Evolutionary conservation across 2,113 vertebrate genomes (phyloP), one percentile per base, ranked within the genome.

Genomic region (Tricholaema leucomelas): DNA sequence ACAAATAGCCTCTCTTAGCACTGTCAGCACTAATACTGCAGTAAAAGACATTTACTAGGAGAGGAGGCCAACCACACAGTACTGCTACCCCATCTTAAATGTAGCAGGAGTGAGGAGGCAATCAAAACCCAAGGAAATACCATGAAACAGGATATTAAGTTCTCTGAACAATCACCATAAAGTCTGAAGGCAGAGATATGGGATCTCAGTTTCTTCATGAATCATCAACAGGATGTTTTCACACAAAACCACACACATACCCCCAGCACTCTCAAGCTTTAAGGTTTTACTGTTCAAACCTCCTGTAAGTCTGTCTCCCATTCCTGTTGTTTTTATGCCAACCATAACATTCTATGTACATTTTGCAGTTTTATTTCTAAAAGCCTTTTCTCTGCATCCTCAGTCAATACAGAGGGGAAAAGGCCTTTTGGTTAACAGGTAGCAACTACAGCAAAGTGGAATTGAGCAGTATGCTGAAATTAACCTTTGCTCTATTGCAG

Each of bases 221-320:
- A 60, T 74, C 72, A 90, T 66, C 35, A 77, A 52, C 61, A 92
- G 65, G 42, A 86, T 88, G 74, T 81, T 86, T 92, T 77, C 66
- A 71, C 67, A 60, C 54, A 74, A 94, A 92, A 74, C 65, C 93
- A 77, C 60, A 80, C 21, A 61, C 3, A 5, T 7, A 28, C 35
- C 27, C 31, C 15, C 44, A 58, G 33, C 61, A 55, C 38, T 52
- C 79, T 85, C 54, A 55, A 58, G 35, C 56, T 84, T 65, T 69
- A 16, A 65, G 50, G 46, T 44, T 75, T 69, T 27, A 67, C 14
- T 85, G 27, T 18, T 64, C 59, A 85, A 61, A 21, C 9, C 54
- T 61, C 52, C 72, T 35, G 30, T 52, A 59, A 30, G 16, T 33
- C 10, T 9, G 50, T 30, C 40, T 15, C 38, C 35, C 20, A 11